Conservation (phyloP, 2,888 invertebrate genomes). For the Chalcosyrphus nemorum region DNA sequence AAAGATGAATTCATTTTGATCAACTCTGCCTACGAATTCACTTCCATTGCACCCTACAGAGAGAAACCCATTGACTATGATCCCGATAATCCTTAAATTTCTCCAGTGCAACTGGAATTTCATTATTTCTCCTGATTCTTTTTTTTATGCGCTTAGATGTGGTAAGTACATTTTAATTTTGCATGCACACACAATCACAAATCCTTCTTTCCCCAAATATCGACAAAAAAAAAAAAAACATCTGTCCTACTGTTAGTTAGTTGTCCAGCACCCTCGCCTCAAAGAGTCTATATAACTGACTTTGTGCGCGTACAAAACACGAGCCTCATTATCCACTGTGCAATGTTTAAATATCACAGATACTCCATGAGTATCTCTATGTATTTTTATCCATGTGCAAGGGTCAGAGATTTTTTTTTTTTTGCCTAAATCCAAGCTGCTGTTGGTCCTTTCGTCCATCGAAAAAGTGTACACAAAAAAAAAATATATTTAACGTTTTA, state of each 20-base stretch:
- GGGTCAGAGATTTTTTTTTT: constrained; percentile 61
- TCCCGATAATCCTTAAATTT: constrained; percentile 26
- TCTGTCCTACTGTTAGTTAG: constrained; percentile 54
- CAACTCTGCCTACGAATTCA: too few relatives aligned
- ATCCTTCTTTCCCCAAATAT: not conserved
- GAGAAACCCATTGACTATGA: not conserved
- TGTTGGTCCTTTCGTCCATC: constrained; percentile 29
- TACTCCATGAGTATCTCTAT: constrained; percentile 5
- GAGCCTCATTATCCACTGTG: constrained; percentile 52
- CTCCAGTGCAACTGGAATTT: constrained; percentile 3
- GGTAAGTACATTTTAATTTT: constrained; percentile 16
- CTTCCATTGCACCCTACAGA: not conserved
- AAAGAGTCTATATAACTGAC: constrained; percentile 14
- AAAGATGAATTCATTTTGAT: too few relatives aligned
- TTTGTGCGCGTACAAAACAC: constrained; percentile 37
- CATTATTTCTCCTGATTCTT: not conserved
- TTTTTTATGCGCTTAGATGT: not conserved
- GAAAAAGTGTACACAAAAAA: not conserved
- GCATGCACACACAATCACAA: not conserved
- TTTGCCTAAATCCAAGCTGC: not conserved
- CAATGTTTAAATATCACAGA: constrained; percentile 32
- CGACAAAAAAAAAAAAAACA: constrained; percentile 30
- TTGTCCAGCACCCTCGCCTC: constrained; percentile 55
- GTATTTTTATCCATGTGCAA: constrained; percentile 2
- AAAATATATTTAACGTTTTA: constrained; percentile 15